Evolutionary conservation across 2,113 vertebrate genomes (phyloP).

Genomic region (Opisthocomus hoazin): DNA sequence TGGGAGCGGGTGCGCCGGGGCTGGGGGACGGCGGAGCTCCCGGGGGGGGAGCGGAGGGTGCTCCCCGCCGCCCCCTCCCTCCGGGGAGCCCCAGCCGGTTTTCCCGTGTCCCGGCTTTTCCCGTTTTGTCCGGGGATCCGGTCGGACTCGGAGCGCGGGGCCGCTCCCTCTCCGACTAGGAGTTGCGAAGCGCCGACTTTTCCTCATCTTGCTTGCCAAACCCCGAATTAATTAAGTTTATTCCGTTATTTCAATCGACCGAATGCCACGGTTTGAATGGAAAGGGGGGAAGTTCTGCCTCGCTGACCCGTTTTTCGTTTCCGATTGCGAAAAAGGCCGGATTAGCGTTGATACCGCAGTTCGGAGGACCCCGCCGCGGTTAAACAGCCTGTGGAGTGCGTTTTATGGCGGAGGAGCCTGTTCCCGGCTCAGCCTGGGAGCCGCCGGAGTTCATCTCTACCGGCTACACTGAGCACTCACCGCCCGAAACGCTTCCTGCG

Average conservation of each 20-base stretch:
- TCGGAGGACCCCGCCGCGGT: constrained; percentile 77
- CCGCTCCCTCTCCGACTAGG: not conserved
- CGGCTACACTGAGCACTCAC: constrained; percentile 78
- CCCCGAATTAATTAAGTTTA: constrained; percentile 68
- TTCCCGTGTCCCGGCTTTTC: not conserved
- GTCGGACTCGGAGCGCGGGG: not conserved
- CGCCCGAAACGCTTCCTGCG: constrained; percentile 70
- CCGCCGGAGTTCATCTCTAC: constrained; percentile 71
- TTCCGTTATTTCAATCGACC: constrained; percentile 70
- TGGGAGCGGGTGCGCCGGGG: not conserved
- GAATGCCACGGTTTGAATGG: constrained; percentile 65
- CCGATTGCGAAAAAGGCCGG: constrained; percentile 74
- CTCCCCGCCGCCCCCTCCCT: too few relatives aligned
- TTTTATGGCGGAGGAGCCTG: constrained; percentile 78
- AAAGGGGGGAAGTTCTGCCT: constrained; percentile 61
- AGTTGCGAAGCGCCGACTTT: not conserved
- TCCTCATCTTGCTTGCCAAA: constrained; percentile 43
- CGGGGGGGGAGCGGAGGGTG: too few relatives aligned
- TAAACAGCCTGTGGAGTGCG: constrained; percentile 83
- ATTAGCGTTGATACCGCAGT: constrained; percentile 81
- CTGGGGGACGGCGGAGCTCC: too few relatives aligned
- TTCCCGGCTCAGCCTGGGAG: constrained; percentile 70
- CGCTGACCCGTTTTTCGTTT: constrained; percentile 74
- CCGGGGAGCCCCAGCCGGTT: too few relatives aligned
- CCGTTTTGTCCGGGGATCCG: not conserved